Conservation (phyloP, 2,888 invertebrate genomes). For the Euphydryas editha region DNA sequence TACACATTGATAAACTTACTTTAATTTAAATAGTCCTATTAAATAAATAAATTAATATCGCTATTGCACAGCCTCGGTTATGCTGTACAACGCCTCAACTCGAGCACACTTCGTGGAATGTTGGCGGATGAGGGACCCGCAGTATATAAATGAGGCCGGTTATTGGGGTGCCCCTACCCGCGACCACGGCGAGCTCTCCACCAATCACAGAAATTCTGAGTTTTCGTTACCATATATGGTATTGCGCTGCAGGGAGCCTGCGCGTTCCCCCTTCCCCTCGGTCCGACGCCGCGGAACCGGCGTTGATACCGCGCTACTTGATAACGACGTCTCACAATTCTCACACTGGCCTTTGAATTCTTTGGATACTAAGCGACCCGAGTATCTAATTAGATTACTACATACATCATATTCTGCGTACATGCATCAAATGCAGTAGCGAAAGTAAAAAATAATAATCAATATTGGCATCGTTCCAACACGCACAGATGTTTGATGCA, state of each 20-base stretch:
- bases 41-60: conserved; percentile 81
- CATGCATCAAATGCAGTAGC: conserved; percentile 27
- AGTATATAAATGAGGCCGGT: conserved; percentile 84
- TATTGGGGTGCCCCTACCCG: conserved; percentile 82
- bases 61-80: conserved; percentile 80
- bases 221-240: conserved; percentile 88
- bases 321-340: conserved; percentile 62
- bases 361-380: conserved; percentile 30
- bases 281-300: conserved; percentile 44
- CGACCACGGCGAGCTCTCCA: conserved; percentile 80
- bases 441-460: conserved; percentile 37
- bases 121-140: conserved; percentile 71
- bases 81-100: conserved; percentile 78
- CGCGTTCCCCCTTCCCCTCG: conserved; percentile 63
- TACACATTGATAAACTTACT: conserved; percentile 71
- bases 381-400: conserved; percentile 37
- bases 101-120: conserved; percentile 82
- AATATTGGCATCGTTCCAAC: conserved; percentile 55
- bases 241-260: conserved; percentile 83
- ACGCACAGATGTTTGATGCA: conserved; percentile 34
- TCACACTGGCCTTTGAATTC: conserved; percentile 26
- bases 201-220: conserved; percentile 74
- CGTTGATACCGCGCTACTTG: conserved; percentile 60
- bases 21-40: conserved; percentile 82
- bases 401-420: conserved; percentile 9